Percentiles rank a stretch among this genome's conserved stretches.
phyloP scores from a whole-genome alignment of 2,113 vertebrate species.

The Amphiprion ocellaris region DNA sequence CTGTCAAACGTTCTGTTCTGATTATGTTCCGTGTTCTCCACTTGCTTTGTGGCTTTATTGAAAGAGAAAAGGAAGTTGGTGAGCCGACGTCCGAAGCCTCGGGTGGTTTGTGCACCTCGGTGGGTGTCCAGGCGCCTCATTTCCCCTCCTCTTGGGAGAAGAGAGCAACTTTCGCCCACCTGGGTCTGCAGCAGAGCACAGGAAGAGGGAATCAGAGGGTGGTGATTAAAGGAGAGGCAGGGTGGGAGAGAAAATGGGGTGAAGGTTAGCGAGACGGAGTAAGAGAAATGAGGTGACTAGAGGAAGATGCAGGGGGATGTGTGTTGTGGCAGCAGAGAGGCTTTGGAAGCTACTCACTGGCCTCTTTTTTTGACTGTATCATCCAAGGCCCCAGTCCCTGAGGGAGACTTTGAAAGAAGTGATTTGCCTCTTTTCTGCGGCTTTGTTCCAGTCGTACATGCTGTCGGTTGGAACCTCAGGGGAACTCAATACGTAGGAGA shows the following conservation, averaged over 20 bases:
- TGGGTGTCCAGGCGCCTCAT: conserved; percentile 40
- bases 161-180: conserved; percentile 40
- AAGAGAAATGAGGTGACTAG: conserved; percentile 26
- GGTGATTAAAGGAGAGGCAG: conserved; percentile 56
- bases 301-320: conserved; percentile 32
- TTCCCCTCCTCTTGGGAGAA: conserved; percentile 6
- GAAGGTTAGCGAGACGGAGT: conserved; percentile 21
- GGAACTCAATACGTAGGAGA: conserved; percentile 27
- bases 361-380: conserved; percentile 24
- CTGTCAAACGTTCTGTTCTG: conserved; percentile 30
- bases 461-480: conserved; percentile 26
- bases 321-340: conserved; percentile 48
- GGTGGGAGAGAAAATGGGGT: conserved; percentile 25
- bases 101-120: conserved; percentile 22
- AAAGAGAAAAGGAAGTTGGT: conserved; percentile 36
- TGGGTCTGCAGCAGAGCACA: conserved; percentile 5
- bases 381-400: conserved; percentile 44
- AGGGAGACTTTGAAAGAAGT: conserved; percentile 51
- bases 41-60: conserved; percentile 34
- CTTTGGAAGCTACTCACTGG: conserved; percentile 39
- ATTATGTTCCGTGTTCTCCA: conserved; percentile 19
- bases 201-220: conserved; percentile 45
- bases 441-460: conserved; percentile 44
- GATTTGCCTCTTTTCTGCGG: conserved; percentile 50
- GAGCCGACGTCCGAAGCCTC: conserved; percentile 34